Evolutionary conservation across 2,797 vertebrate species (phyloP).

Genomic region (Eulemur mongoz): DNA sequence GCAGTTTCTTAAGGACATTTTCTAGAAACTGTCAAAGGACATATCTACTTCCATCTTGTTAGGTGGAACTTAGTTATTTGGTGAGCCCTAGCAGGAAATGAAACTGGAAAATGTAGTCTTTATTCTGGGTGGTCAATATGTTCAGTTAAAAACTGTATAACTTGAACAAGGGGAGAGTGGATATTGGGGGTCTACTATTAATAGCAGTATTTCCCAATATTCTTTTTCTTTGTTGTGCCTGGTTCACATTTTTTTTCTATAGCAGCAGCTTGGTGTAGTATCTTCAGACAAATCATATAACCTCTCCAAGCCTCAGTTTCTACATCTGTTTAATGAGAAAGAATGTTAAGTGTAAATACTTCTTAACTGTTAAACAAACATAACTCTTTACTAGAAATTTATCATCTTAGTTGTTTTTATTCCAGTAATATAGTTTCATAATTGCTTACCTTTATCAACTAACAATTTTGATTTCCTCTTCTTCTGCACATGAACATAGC

Average conservation of each 20-base stretch:
- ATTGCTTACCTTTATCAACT: not conserved
- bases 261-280: not conserved
- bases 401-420: not conserved
- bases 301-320: not conserved
- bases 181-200: not conserved
- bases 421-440: not conserved
- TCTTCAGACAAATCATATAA: not conserved
- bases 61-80: not conserved
- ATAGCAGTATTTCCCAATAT: not conserved
- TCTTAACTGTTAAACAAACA: not conserved
- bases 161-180: not conserved
- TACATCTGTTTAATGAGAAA: not conserved
- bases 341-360: not conserved
- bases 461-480: not conserved
- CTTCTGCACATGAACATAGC: not conserved
- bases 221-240: not conserved
- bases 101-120: not conserved
- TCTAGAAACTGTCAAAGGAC: not conserved
- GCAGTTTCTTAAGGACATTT: conserved; percentile 23
- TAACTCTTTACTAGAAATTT: not conserved
- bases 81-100: not conserved
- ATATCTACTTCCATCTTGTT: not conserved
- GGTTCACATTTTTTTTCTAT: not conserved
- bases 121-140: not conserved
- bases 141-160: not conserved